Evolutionary conservation across 2,797 vertebrate genomes (phyloP), one percentile per base, ranked within the genome.

Genomic region (Characodon lateralis): DNA sequence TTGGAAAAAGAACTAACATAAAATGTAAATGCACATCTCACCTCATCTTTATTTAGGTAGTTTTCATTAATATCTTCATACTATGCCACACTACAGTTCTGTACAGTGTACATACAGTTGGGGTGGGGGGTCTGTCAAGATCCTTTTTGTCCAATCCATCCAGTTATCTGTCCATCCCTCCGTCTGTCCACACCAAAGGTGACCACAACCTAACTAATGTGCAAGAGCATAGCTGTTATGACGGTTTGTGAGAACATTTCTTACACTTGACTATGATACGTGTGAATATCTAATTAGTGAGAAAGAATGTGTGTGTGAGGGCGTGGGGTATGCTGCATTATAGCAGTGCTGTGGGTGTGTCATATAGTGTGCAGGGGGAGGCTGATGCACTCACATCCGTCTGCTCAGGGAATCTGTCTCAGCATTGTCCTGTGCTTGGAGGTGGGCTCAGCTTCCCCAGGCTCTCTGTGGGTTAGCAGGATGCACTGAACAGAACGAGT

Each of bases 111-210:
- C 58, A 78, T 81, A 53, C 26, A 65, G 72, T 51, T 5, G 50
- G 72, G 74, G 77, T 80, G 81, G 76, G 59, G 72, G 86, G 90
- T 92, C 90, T 85, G 91, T 95, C 92, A 90, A 88, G 90, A 90
- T 81, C 78, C 76, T 82, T 63, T 74, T n/a, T 41, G 78, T 83
- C 83, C 76, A 73, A 65, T 78, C 82, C 87, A 58, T 87, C 85
- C 81, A 69, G 46, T 9, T 80, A 53, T 90, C 74, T 28, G 66
- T 71, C 89, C 85, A 50, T 86, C 82, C 83, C 53, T 87, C 87
- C 78, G 43, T 89, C 90, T 78, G 84, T 94, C 90, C 87, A 76
- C 94, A 93, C 94, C 94, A 95, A 94, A 95, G 93, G 94, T 94
- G 93, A 95, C 92, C 85, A 85, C 85, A 79, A 85, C 83, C 83